Evolutionary conservation across 2,797 vertebrate genomes (phyloP).

Genomic region (Girardinus metallicus): DNA sequence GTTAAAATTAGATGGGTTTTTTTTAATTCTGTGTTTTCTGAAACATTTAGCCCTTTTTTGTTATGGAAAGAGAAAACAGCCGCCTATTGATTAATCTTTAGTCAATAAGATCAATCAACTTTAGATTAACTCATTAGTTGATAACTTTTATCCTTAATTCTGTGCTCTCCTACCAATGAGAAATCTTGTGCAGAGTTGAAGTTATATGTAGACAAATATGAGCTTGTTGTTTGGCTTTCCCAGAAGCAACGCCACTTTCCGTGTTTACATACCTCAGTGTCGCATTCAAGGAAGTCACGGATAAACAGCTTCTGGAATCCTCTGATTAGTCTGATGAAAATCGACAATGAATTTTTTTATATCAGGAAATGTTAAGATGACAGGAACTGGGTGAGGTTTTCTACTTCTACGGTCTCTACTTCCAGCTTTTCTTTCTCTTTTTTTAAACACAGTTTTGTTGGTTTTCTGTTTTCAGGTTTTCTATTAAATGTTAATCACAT

Average conservation of each 20-base stretch:
- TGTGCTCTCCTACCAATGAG: not conserved
- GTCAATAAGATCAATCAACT: no score
- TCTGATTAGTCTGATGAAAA: not conserved
- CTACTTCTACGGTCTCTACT: not conserved
- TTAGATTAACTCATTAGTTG: no score
- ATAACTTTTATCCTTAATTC: no score
- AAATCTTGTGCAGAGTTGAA: no score
- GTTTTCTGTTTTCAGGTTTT: no score
- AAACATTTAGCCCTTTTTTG: no score
- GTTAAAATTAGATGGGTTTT: no score
- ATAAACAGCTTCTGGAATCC: not conserved
- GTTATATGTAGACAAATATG: not conserved
- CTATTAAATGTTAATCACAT: no score
- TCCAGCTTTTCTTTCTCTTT: not conserved
- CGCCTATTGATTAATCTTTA: no score
- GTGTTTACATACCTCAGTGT: conserved; percentile 17
- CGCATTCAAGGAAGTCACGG: not conserved
- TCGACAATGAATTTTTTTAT: not conserved
- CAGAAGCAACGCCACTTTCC: conserved; percentile 7
- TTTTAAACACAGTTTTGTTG: no score
- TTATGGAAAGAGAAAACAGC: no score
- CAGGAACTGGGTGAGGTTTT: not conserved
- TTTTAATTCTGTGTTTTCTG: no score
- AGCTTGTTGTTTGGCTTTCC: conserved; percentile 3
- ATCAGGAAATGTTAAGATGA: not conserved